Base-by-base conservation (phyloP, 2,113 vertebrate genomes). In the Recurvirostra avosetta region DNA sequence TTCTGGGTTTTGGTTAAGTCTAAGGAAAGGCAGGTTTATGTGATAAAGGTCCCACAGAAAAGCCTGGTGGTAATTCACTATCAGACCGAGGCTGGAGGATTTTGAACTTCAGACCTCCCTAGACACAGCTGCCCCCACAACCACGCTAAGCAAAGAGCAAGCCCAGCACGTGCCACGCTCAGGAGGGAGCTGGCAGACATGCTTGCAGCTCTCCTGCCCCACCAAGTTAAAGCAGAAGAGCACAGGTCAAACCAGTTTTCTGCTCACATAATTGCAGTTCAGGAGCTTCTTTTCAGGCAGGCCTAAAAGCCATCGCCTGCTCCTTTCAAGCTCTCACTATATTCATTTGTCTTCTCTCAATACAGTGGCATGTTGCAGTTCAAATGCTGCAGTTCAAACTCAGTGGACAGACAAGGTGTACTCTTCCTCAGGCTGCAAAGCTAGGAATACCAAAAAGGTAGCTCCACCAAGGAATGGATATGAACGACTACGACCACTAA, bases 111-210 rank as follows among this genome's bases (percentile, higher is more conserved):
- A 29, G 65, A 41, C 56, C 56, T 53, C 29, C 34, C 49, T 29
- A 36, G 43, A 20, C n/a, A 61, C 4, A 65, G 56, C 27, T 86
- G 47, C 3, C 29, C 17, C 6, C 36, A 19, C 8, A 36, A 9
- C 58, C 43, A 30, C 3, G 0, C 9, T 5, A 14, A 43, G 49
- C 29, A 16, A 45, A 75, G n/a, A 63, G 56, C 86, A n/a, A 59
- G 36, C 8, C 45, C 67, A 52, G 29, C 58, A 59, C 0, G 1
- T 22, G 29, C 50, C 59, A 18, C 0, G 0, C 36, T 81, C 41
- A 4, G 74, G 45, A 70, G 8, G 21, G 53, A 93, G 77, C 13
- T 5, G 50, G 22, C 32, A 67, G 11, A 38, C 47, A 43, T 0
- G 4, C 41, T 15, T 15, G 22, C 34, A 62, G 84, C 34, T 73